Evolutionary conservation across 2,113 vertebrate species (phyloP).

Genomic region (Ptilorrhoa leucosticta): DNA sequence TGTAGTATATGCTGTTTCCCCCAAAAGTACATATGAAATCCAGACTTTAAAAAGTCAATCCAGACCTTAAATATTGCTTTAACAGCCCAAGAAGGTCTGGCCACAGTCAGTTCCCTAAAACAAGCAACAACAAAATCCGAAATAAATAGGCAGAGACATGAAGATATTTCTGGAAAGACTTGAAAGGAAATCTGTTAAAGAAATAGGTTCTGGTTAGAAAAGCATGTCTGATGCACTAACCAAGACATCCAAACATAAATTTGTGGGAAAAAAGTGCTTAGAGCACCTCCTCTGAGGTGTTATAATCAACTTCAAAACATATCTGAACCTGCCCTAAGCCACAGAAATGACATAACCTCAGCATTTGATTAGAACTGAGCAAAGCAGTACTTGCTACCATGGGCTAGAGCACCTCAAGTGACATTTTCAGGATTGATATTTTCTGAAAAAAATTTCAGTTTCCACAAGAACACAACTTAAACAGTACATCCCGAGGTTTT

Average conservation of each 20-base stretch:
- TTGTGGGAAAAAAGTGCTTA: not conserved
- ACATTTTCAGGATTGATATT: not conserved
- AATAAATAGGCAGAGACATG: constrained; percentile 42
- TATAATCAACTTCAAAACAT: not conserved
- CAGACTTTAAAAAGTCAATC: not conserved
- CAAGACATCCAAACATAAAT: not conserved
- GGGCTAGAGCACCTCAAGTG: not conserved
- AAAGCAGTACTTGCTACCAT: not conserved
- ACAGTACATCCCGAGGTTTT: not conserved
- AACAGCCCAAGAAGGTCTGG: constrained; percentile 26
- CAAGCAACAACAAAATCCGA: constrained; percentile 37
- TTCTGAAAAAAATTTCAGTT: not conserved
- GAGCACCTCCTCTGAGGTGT: not conserved
- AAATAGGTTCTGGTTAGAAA: constrained; percentile 13
- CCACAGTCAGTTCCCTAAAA: constrained; percentile 49
- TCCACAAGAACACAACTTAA: not conserved
- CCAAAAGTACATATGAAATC: not conserved
- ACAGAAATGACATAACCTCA: not conserved
- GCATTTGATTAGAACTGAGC: not conserved
- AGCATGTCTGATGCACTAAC: not conserved
- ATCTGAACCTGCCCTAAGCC: not conserved
- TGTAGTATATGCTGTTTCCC: not conserved
- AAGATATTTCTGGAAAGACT: constrained; percentile 17
- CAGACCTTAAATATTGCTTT: constrained; percentile 55
- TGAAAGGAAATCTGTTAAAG: constrained; percentile 9